These are phyloP conservation scores for Echinometra lucunter DNA, from an alignment of 53 echinoderm and acorn worm genomes.

Conservation along the genomic window DNA sequence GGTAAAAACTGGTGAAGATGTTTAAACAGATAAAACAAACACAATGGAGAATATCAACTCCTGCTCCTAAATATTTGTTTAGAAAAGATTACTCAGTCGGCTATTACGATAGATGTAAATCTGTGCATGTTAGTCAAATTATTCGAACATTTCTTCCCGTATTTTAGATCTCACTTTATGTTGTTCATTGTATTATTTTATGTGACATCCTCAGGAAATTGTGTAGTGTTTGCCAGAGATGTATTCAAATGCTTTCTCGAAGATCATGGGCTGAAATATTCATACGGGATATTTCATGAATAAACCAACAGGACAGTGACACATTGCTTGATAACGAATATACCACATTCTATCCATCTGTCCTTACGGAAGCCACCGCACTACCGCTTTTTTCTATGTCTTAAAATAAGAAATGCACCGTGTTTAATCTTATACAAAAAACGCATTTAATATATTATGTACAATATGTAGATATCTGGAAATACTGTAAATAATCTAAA, in stretches of 20 bases:
- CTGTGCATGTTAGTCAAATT: background rate
- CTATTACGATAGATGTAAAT: too few relatives aligned
- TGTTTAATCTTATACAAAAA: too few relatives aligned
- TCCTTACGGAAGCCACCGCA: background rate
- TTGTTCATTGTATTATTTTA: background rate
- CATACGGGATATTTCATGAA: too few relatives aligned
- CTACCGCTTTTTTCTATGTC: background rate
- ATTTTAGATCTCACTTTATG: background rate
- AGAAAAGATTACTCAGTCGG: too few relatives aligned
- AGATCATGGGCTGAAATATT: too few relatives aligned
- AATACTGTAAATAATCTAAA: slow-evolving; percentile 31
- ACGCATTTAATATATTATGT: background rate
- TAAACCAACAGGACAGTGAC: background rate
- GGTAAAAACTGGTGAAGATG: too few relatives aligned
- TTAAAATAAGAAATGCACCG: too few relatives aligned
- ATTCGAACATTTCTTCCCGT: background rate
- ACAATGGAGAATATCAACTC: too few relatives aligned
- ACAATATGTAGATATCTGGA: slow-evolving; percentile 29
- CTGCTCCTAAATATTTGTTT: too few relatives aligned
- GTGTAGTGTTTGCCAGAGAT: background rate
- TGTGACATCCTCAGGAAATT: background rate
- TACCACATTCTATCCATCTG: background rate
- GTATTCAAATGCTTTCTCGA: background rate
- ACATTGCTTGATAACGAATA: background rate
- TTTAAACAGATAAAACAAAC: too few relatives aligned